Percentiles rank a stretch among this genome's conserved stretches.
Evolutionary conservation across 1,140 invertebrate genomes (phyloP).

Genomic region (Spodoptera litura): DNA sequence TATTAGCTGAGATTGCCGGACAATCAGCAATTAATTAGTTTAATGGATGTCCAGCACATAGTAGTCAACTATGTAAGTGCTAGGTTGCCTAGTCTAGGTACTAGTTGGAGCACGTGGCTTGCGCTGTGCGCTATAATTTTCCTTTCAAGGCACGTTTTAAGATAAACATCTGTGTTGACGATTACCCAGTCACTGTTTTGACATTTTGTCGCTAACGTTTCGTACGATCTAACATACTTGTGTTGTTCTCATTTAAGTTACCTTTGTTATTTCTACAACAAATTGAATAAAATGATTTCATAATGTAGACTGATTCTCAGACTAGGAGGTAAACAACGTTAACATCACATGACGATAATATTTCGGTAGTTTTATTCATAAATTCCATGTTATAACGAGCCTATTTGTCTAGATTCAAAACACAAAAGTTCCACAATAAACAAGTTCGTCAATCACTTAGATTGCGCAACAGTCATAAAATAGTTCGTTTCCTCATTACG

Average conservation of each 20-base stretch:
- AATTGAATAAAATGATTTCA: no score
- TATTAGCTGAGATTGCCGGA: constrained; percentile 13
- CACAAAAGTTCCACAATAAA: no score
- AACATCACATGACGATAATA: no score
- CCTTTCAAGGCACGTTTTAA: constrained; percentile 22
- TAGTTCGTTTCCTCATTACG: constrained; percentile 5
- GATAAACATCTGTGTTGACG: constrained; percentile 32
- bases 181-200: constrained; percentile 16
- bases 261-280: background rate
- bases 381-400: background rate
- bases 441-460: no score
- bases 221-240: background rate
- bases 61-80: background rate
- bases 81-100: background rate
- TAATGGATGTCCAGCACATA: background rate
- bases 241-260: background rate
- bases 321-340: no score
- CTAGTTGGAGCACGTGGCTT: constrained; percentile 1
- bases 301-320: no score
- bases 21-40: constrained; percentile 18
- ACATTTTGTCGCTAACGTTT: background rate
- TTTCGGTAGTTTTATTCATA: background rate
- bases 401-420: no score
- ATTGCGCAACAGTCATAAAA: constrained; percentile 2
- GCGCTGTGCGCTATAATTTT: constrained; percentile 23